phyloP scores from a whole-genome alignment of 2,113 vertebrate genomes.

The Gallinago media region DNA sequence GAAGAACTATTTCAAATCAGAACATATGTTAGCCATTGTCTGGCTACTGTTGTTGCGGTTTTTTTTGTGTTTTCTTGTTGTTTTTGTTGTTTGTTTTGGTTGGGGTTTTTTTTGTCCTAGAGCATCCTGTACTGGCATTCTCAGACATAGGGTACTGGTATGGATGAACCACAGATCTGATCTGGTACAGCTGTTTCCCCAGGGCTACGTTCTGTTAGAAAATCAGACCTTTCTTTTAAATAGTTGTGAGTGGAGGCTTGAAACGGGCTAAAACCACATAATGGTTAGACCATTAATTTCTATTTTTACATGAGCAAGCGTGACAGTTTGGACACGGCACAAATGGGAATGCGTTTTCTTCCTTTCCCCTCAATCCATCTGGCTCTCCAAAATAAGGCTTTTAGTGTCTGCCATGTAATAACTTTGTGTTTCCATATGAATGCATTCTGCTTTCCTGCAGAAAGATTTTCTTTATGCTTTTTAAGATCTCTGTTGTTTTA shows the following conservation, averaged over 20 bases:
- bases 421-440: constrained; percentile 57
- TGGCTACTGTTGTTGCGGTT: background rate
- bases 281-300: constrained; percentile 51
- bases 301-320: constrained; percentile 26
- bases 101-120: too few species aligned
- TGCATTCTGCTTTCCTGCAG: constrained; percentile 46
- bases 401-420: constrained; percentile 50
- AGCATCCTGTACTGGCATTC: background rate
- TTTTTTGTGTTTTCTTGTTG: too few species aligned
- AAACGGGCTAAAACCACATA: constrained; percentile 25
- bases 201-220: constrained; percentile 9
- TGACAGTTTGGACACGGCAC: constrained; percentile 43
- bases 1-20: background rate
- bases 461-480: constrained; percentile 52
- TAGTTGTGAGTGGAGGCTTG: constrained; percentile 56
- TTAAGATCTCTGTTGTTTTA: constrained; percentile 61
- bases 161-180: background rate
- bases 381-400: constrained; percentile 51
- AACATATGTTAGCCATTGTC: background rate
- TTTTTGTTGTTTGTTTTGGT: background rate
- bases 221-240: constrained; percentile 40
- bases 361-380: background rate
- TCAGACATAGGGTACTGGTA: background rate
- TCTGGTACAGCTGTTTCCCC: background rate
- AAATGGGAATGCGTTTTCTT: constrained; percentile 39